phyloP scores from a whole-genome alignment of 35 echinoderm and acorn worm species.

The Strongylocentrotus purpuratus region DNA sequence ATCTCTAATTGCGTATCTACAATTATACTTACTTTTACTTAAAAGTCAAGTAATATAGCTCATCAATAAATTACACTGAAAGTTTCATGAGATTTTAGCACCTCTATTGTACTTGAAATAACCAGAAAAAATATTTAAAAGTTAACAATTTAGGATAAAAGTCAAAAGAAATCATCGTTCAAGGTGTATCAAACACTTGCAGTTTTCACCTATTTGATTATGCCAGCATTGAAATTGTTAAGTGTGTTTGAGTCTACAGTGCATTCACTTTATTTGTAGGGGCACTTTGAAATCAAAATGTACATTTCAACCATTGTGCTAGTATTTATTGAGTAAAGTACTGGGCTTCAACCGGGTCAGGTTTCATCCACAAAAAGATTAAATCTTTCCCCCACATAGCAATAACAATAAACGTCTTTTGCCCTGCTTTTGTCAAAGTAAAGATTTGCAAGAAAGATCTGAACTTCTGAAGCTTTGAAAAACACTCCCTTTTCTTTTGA shows the following conservation, averaged over 20 bases:
- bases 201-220: neutral
- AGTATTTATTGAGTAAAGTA: constrained; percentile 8
- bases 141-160: neutral
- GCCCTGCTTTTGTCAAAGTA: neutral
- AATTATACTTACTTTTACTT: too few species aligned
- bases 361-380: neutral
- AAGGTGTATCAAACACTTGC: too few species aligned
- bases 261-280: neutral
- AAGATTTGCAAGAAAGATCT: neutral
- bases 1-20: too few species aligned
- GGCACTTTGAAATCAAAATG: neutral
- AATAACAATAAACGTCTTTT: neutral
- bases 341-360: neutral
- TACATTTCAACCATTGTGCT: neutral
- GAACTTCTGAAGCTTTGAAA: neutral
- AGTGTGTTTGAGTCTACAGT: neutral
- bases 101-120: neutral
- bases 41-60: too few species aligned
- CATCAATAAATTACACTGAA: too few species aligned
- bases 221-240: neutral
- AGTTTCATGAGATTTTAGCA: neutral
- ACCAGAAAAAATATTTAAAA: neutral
- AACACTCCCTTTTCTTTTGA: neutral
- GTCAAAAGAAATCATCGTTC: neutral
- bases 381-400: neutral